Conservation (phyloP, 2,797 vertebrate species). For the Distichodus sexfasciatus region DNA sequence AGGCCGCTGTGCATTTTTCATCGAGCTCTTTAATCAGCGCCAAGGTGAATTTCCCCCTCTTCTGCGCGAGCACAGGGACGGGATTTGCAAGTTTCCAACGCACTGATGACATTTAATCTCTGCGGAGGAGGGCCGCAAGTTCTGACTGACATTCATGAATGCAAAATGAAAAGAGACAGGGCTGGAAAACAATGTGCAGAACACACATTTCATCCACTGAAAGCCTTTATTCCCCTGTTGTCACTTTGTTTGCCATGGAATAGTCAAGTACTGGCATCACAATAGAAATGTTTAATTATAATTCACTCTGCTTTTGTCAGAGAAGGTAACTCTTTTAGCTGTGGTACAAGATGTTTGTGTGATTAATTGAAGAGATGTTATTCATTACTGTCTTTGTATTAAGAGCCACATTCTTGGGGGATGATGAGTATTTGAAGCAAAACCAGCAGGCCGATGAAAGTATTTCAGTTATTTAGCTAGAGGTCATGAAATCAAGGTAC, state of each 20-base stretch:
- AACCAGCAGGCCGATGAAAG: background rate
- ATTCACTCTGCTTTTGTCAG: background rate
- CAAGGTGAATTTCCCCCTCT: constrained; percentile 62
- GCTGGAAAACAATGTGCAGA: constrained; percentile 18
- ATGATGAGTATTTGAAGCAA: constrained; percentile 1
- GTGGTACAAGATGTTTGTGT: background rate
- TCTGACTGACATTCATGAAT: constrained; percentile 69
- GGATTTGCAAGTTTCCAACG: constrained; percentile 74
- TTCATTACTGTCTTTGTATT: no score
- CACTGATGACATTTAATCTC: constrained; percentile 78
- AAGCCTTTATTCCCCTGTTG: background rate
- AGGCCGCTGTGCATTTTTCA: constrained; percentile 67
- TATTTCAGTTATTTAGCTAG: no score
- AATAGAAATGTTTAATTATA: background rate
- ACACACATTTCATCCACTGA: constrained; percentile 3
- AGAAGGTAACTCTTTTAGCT: no score
- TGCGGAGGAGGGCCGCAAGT: constrained; percentile 66
- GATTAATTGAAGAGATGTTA: background rate
- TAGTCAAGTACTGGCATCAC: background rate
- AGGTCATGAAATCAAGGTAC: no score
- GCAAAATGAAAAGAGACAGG: constrained; percentile 23
- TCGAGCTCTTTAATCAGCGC: constrained; percentile 74
- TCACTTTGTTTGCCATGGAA: no score
- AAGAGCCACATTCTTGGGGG: no score
- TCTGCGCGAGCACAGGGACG: constrained; percentile 49